phyloP scores from a whole-genome alignment of 2,113 vertebrate genomes.

The Fregata magnificens region DNA sequence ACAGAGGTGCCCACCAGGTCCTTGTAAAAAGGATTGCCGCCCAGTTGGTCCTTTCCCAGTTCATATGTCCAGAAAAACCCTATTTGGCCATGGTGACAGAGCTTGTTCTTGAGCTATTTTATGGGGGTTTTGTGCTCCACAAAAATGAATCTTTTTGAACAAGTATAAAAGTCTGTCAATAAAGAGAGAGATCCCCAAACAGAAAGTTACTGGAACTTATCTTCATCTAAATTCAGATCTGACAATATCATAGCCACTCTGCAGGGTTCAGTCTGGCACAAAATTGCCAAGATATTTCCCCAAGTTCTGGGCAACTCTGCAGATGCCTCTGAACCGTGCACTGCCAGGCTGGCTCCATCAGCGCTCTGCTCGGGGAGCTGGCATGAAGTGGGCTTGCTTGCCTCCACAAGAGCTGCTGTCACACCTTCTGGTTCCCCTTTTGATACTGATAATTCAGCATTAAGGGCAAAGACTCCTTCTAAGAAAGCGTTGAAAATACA shows the following conservation, averaged over 20 bases:
- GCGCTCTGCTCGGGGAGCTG: not conserved
- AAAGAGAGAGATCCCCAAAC: not conserved
- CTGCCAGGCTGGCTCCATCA: not conserved
- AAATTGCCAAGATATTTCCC: not conserved
- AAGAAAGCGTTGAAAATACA: not conserved
- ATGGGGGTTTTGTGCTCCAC: fast-evolving
- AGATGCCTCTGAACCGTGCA: not conserved
- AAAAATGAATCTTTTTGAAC: not conserved
- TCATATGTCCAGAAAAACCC: not conserved
- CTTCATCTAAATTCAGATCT: not conserved
- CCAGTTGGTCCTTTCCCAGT: not conserved
- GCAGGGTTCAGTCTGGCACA: not conserved
- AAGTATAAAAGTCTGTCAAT: not conserved
- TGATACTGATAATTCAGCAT: not conserved
- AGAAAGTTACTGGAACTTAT: not conserved
- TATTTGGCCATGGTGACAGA: not conserved
- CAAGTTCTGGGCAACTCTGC: not conserved
- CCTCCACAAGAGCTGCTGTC: not conserved
- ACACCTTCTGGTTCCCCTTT: not conserved
- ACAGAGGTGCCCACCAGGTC: not conserved
- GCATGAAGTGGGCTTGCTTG: not conserved
- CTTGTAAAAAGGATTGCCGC: not conserved
- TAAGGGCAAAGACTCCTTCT: not conserved
- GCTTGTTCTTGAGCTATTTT: not conserved
- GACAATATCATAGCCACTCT: not conserved